Base-by-base conservation (phyloP, 2,113 vertebrate species). In the Xenopus tropicalis region DNA sequence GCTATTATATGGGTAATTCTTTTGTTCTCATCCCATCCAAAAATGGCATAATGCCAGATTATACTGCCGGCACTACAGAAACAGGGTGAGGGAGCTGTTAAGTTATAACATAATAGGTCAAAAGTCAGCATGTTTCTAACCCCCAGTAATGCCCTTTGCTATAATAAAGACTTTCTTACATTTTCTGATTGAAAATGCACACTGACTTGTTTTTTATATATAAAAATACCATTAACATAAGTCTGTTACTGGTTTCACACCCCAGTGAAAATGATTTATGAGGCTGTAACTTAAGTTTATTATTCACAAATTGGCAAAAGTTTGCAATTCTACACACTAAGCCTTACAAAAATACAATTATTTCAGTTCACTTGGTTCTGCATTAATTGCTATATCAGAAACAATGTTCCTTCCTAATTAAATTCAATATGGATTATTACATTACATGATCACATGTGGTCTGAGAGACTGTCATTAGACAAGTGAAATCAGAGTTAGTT, bases 321-420 rank as follows among this genome's bases (percentile, higher is more conserved):
- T 29, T 2, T 48, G 72, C 19, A 74, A 61, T 68, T 51, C 59
- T n/a, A n/a, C n/a, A n/a, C n/a, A n/a, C n/a, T n/a, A n/a, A n/a
- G n/a, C n/a, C n/a, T 68, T 43, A 68, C 20, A 74, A 59, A 66
- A 74, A 23, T 67, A 48, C n/a, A 67, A 66, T 61, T 25, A 25
- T 19, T 51, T 68, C 12, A 46, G 29, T 37, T 37, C 29, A 37
- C 29, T 37, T 37, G 22, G n/a, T 61, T 51, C 14, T 21, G 2
- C 22, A 20, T 46, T 54, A 22, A 67, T 67, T 74, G 21, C 8
- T 61, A 11, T 52, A 37, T 46, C 43, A 29, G 29, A 54, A 42
- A 59, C 17, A 19, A 54, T 61, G 72, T 42, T 48, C 46, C 51
- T 48, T 62, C 23, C 20, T 17, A 54, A 46, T n/a, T 67, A 48